Conservation (phyloP, 2,113 vertebrate genomes). For the Eulemur rufifrons region DNA sequence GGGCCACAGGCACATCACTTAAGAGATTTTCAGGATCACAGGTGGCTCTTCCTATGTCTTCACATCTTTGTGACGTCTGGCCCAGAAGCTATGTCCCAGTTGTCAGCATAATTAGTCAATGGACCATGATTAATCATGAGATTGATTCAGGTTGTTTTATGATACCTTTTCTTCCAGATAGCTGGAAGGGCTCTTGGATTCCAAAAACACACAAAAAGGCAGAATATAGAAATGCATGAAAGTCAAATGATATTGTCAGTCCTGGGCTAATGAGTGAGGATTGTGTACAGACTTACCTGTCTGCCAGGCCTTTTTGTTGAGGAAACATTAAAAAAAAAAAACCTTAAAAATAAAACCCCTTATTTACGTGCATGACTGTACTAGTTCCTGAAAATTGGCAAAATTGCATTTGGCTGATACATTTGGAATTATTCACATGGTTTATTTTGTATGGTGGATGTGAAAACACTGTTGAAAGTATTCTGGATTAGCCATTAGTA, state of each 20-base stretch:
- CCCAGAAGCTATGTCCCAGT: not conserved
- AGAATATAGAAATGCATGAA: not conserved
- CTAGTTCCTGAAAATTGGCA: not conserved
- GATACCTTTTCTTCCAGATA: not conserved
- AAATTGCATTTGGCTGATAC: not conserved
- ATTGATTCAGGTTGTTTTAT: slow-evolving; percentile 6
- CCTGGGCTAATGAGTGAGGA: not conserved
- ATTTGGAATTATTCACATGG: not conserved
- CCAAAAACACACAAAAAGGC: not conserved
- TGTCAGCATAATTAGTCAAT: not conserved
- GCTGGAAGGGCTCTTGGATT: not conserved
- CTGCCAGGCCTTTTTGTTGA: not conserved
- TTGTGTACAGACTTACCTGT: not conserved
- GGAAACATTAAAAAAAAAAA: not conserved
- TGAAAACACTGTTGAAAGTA: not conserved
- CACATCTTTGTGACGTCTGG: not conserved
- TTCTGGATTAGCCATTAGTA: not conserved
- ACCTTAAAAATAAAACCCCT: not conserved
- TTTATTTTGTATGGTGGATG: not conserved
- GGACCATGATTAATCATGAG: not conserved
- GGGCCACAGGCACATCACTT: not conserved
- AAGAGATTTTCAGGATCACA: not conserved
- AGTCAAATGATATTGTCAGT: not conserved
- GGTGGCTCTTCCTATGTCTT: not conserved
- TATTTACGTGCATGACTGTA: not conserved